A percentile compares a stretch with the other conserved stretches of the same genome.
Conservation (phyloP, 2,888 invertebrate species). For the Clivina fossor region DNA sequence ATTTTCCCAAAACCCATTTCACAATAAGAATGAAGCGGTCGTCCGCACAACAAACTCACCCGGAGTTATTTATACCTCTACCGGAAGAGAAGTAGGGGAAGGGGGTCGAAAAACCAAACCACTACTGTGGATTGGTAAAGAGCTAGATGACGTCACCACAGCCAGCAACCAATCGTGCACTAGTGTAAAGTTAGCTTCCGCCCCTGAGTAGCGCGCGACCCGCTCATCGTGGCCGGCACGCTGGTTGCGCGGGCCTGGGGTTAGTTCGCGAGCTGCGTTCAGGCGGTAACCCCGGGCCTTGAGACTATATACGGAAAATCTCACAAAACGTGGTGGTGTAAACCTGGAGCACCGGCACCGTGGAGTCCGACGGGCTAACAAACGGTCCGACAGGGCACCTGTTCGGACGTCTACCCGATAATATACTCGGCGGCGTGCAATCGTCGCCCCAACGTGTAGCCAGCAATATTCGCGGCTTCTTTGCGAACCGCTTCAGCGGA, state of each 20-base stretch:
- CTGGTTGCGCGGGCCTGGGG: constrained; percentile 11
- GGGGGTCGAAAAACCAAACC: not conserved
- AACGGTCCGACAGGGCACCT: constrained; percentile 54
- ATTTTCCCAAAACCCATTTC: not conserved
- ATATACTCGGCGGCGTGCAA: constrained; percentile 67
- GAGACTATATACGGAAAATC: no score
- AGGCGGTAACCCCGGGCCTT: constrained; percentile 21
- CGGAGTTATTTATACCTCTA: constrained; percentile 18
- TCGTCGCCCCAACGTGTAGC: constrained; percentile 71
- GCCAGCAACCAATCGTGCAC: not conserved
- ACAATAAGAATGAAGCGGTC: not conserved
- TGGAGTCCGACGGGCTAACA: constrained; percentile 50
- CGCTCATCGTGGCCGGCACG: constrained; percentile 14
- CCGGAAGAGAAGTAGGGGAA: not conserved
- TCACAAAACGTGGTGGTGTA: constrained; percentile 16
- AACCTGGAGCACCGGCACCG: constrained; percentile 46
- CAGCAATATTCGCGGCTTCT: constrained; percentile 72
- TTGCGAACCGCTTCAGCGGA: constrained; percentile 67
- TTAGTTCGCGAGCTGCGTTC: constrained; percentile 21
- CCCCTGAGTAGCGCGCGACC: constrained; percentile 15
- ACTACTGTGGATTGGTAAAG: constrained; percentile 4
- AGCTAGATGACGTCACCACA: constrained; percentile 8
- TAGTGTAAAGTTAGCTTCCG: not conserved
- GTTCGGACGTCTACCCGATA: constrained; percentile 67
- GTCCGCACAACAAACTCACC: not conserved